Evolutionary conservation across 2,113 vertebrate genomes (phyloP).

Genomic region (Mirounga angustirostris): DNA sequence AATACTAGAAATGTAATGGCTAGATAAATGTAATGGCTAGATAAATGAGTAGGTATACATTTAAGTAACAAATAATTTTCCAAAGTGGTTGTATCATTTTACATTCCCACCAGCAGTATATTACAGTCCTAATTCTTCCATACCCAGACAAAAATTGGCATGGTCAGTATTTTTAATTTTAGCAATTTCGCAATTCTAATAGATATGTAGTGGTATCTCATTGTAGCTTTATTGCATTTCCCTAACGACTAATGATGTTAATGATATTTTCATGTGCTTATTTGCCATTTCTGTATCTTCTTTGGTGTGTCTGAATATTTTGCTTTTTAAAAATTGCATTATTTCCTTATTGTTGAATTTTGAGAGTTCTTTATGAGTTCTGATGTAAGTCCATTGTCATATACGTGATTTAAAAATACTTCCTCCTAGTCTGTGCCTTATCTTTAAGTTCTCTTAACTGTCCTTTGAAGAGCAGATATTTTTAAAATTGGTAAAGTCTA

Average conservation of each 20-base stretch:
- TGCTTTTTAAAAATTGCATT: neutral
- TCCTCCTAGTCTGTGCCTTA: neutral
- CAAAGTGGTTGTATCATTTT: neutral
- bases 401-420: neutral
- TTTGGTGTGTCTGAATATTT: neutral
- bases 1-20: neutral
- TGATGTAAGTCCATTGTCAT: neutral
- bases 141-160: neutral
- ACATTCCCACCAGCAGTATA: neutral
- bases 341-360: neutral
- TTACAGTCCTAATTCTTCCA: neutral
- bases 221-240: neutral
- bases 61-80: neutral
- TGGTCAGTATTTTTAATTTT: constrained; percentile 12
- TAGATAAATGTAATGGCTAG: neutral
- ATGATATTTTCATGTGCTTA: neutral
- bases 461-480: neutral
- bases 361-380: constrained; percentile 18
- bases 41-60: neutral
- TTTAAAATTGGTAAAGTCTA: neutral
- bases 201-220: neutral
- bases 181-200: neutral
- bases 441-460: neutral
- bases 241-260: neutral
- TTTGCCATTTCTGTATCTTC: neutral